phyloP scores from a whole-genome alignment of 2,113 vertebrate genomes.

The Azemiops feae region DNA sequence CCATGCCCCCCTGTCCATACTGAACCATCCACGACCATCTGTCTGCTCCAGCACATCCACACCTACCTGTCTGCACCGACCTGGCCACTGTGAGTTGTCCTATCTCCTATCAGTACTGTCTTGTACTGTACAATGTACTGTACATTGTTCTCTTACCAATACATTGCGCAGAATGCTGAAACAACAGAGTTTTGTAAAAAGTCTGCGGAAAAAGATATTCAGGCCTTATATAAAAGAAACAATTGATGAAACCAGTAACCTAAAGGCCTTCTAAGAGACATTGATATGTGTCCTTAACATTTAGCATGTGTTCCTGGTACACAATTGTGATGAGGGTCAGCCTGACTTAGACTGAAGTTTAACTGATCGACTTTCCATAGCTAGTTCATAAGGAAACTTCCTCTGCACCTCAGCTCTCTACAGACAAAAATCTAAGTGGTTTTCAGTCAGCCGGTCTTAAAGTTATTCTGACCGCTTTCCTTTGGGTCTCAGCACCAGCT shows the following conservation, averaged over 20 bases:
- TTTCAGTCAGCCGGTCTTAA: neutral
- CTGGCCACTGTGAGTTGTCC: too few relatives aligned
- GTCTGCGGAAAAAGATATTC: neutral
- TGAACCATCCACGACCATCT: too few relatives aligned
- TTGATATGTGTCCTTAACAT: neutral
- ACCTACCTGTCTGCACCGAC: neutral
- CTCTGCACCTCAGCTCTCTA: neutral
- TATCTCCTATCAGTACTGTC: too few relatives aligned
- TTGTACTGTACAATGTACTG: neutral
- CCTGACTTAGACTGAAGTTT: neutral
- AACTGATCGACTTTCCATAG: neutral
- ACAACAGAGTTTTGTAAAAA: neutral
- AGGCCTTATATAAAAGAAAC: neutral
- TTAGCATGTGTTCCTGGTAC: neutral
- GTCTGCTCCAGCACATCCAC: neutral
- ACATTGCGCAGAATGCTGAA: neutral
- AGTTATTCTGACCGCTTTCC: slow-evolving; percentile 3
- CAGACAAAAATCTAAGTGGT: neutral
- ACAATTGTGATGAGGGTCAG: neutral
- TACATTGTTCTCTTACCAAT: neutral
- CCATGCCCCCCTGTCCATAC: too few relatives aligned
- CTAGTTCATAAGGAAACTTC: neutral
- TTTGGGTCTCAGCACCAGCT: neutral
- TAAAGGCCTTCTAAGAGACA: neutral
- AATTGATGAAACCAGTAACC: neutral